Percentiles rank a stretch among this genome's conserved stretches.
Evolutionary conservation across 1,140 invertebrate genomes (phyloP).

Genomic region (Cecropterus lyciades): DNA sequence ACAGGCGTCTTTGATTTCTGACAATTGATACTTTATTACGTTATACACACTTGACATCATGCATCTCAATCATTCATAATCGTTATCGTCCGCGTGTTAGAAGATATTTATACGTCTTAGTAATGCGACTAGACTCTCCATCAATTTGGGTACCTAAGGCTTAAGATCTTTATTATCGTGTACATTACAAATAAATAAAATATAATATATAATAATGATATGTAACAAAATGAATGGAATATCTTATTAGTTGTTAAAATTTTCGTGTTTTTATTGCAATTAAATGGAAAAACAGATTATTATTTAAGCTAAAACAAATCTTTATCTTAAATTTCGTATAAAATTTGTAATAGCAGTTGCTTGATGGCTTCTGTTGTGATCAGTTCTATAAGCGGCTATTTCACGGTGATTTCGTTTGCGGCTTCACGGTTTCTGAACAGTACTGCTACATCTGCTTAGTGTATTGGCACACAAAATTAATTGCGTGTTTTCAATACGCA

Average conservation of each 20-base stretch:
- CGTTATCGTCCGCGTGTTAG: not conserved
- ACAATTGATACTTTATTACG: slow-evolving; percentile 48
- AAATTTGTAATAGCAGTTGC: not conserved
- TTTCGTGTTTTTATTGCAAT: too few relatives aligned
- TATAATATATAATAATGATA: too few relatives aligned
- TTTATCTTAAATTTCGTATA: not conserved
- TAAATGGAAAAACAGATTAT: too few relatives aligned
- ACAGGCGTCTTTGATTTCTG: slow-evolving; percentile 49
- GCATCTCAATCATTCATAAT: slow-evolving; percentile 24
- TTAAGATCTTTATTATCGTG: too few relatives aligned
- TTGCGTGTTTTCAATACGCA: slow-evolving; percentile 72
- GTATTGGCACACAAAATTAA: slow-evolving; percentile 74
- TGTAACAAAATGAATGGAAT: too few relatives aligned
- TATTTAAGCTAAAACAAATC: not conserved
- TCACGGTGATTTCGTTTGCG: slow-evolving; percentile 60
- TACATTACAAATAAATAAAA: too few relatives aligned
- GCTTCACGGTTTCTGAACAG: slow-evolving; percentile 39
- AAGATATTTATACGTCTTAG: slow-evolving; percentile 8
- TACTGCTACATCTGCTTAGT: slow-evolving; percentile 58
- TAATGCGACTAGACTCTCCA: not conserved
- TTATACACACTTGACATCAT: slow-evolving; percentile 19
- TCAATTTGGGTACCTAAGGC: slow-evolving; percentile 4
- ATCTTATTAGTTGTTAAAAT: too few relatives aligned
- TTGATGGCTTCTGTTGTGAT: slow-evolving; percentile 12
- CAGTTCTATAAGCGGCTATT: slow-evolving; percentile 58